Conservation (phyloP, 2,888 invertebrate genomes). For the Drosophila rellima region DNA sequence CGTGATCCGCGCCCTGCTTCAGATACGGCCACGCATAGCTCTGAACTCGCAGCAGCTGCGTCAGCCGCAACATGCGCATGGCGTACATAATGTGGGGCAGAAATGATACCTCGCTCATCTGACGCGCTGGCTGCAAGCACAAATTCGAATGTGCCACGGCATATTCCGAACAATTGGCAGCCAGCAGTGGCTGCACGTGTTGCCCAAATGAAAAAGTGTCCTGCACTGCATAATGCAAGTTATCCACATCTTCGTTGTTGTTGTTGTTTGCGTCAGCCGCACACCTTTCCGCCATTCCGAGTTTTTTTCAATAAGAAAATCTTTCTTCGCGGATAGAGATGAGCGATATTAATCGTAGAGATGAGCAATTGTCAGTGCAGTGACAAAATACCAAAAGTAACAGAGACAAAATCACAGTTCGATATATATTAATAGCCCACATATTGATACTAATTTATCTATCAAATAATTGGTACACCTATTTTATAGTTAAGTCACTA, state of each 20-base stretch:
- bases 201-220: slow-evolving; percentile 6
- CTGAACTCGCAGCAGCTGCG: slow-evolving; percentile 56
- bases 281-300: neutral
- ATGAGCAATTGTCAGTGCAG: neutral
- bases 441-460: too few relatives aligned
- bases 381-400: too few relatives aligned
- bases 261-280: slow-evolving; percentile 13
- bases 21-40: slow-evolving; percentile 67
- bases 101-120: slow-evolving; percentile 45
- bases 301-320: neutral
- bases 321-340: too few relatives aligned
- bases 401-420: too few relatives aligned
- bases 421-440: too few relatives aligned
- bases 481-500: too few relatives aligned
- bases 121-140: slow-evolving; percentile 32
- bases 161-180: slow-evolving; percentile 57
- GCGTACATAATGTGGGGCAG: slow-evolving; percentile 34
- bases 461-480: too few relatives aligned
- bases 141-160: slow-evolving; percentile 49
- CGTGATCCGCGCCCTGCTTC: slow-evolving; percentile 20
- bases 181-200: slow-evolving; percentile 35
- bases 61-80: slow-evolving; percentile 46
- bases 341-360: too few relatives aligned
- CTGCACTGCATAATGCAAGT: slow-evolving; percentile 9
- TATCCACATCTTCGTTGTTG: slow-evolving; percentile 12